Evolutionary conservation across 2,797 vertebrate species (phyloP), one percentile per base, ranked within the genome.

Genomic region (Synaphobranchus kaupii): DNA sequence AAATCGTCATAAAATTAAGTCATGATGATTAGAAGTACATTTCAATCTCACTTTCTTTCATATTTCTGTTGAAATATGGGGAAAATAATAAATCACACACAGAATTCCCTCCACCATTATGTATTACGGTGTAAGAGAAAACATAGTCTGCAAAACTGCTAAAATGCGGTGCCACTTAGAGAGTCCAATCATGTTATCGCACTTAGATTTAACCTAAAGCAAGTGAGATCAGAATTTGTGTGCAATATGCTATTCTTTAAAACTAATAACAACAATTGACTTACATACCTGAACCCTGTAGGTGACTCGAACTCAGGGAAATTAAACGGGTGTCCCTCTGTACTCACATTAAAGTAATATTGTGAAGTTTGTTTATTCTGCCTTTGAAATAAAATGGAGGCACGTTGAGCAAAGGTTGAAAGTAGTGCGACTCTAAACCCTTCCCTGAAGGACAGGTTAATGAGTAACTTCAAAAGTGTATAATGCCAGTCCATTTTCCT

Each of bases 351-450:
- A 90, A 90, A 85, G 85, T 85, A 50, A 83, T 34, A 22, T 34
- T 78, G 68, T 58, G 84, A 82, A 66, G 85, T 88, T 90, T 89
- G 85, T 87, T 84, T 76, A 83, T 87, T 87, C 5, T 86, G 60
- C 60, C 84, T 91, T 88, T 81, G 71, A 83, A 89, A 86, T 92
- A 90, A 94, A 93, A 91, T 92, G 90, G 90, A 92, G 90, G 90
- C 91, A 90, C 81, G 90, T 91, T 92, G 94, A 92, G 90, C 95
- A 96, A 96, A 96, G 95, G 94, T 96, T 95, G 93, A 89, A 71
- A 17, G 86, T 92, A 92, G 92, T 88, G 94, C 93, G 90, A 90
- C 86, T 93, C 90, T 88, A 87, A 87, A 91, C 73, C 85, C 89
- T 94, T 92, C 89, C 91, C 85, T 89, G 90, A 92, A 92, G 89